Percentiles rank a stretch among this genome's conserved stretches.
These are phyloP conservation scores for Pomacea canaliculata DNA, from an alignment of 2,888 invertebrate species.

Conservation along the genomic window DNA sequence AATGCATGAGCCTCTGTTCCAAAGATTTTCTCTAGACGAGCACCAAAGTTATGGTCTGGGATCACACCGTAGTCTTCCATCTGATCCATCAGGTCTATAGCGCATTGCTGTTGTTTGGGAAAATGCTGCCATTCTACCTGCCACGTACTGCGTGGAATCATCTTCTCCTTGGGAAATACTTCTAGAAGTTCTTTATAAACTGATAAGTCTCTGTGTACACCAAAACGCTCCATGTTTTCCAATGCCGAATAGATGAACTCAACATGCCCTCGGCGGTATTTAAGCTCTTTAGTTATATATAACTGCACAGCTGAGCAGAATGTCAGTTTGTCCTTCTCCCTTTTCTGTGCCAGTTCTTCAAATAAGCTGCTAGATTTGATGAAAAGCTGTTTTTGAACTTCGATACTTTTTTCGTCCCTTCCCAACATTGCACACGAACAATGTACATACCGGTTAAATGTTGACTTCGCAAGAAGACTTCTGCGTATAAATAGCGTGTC, in stretches of 20 bases:
- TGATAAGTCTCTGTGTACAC: constrained; percentile 81
- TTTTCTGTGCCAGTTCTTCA: constrained; percentile 33
- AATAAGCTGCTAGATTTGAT: constrained; percentile 31
- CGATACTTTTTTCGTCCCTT: constrained; percentile 12
- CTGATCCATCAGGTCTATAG: constrained; percentile 88
- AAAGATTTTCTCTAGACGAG: constrained; percentile 85
- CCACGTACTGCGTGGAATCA: constrained; percentile 82
- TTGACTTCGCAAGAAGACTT: neutral
- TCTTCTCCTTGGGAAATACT: constrained; percentile 86
- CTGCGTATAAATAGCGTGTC: too few species aligned
- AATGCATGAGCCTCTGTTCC: constrained; percentile 78
- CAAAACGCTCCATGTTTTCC: constrained; percentile 88
- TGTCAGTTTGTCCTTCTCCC: constrained; percentile 46
- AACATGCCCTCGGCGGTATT: constrained; percentile 85
- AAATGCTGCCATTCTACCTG: constrained; percentile 93
- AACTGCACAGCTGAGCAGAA: constrained; percentile 69
- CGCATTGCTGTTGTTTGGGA: constrained; percentile 95
- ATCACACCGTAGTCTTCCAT: constrained; percentile 96
- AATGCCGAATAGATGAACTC: constrained; percentile 94
- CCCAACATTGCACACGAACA: neutral
- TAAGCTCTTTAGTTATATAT: constrained; percentile 78
- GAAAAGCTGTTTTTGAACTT: constrained; percentile 18
- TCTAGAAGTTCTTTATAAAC: constrained; percentile 86
- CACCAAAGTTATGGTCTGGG: constrained; percentile 90
- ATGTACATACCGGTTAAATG: constrained; percentile 1